Percentiles rank a stretch among this genome's conserved stretches.
Evolutionary conservation across 2,113 vertebrate species (phyloP).

Genomic region (Muntiacus reevesi): DNA sequence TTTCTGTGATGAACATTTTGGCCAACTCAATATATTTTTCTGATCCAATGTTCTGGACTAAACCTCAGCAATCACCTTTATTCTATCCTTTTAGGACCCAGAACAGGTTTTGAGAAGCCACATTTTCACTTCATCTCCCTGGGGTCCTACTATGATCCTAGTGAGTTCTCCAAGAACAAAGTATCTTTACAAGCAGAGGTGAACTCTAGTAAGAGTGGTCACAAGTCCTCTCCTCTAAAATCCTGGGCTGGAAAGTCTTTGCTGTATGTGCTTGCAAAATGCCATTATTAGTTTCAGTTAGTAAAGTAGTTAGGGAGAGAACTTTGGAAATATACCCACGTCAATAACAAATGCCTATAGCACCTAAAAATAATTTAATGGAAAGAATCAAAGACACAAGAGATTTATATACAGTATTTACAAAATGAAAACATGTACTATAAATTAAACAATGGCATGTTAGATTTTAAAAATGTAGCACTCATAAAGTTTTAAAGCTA

Average conservation of each 20-base stretch:
- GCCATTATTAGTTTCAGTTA: not conserved
- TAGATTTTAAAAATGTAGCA: not conserved
- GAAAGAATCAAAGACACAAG: not conserved
- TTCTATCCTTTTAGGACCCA: not conserved
- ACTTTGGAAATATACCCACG: not conserved
- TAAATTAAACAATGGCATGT: not conserved
- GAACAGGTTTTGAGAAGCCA: not conserved
- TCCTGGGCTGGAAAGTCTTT: not conserved
- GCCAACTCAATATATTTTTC: not conserved
- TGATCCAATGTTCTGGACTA: not conserved
- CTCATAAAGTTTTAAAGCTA: not conserved
- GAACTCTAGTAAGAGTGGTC: not conserved
- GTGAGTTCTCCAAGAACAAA: not conserved
- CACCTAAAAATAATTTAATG: not conserved
- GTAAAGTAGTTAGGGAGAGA: not conserved
- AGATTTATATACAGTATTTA: not conserved
- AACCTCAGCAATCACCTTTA: not conserved
- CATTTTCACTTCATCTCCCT: not conserved
- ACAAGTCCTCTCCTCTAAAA: not conserved
- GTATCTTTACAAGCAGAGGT: not conserved
- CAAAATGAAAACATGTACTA: not conserved
- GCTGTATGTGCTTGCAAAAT: not conserved
- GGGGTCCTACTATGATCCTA: accelerated
- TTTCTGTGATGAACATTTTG: not conserved
- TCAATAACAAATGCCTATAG: not conserved